Evolutionary conservation across 2,797 vertebrate species (phyloP).

Genomic region (Phalanger gymnotis): DNA sequence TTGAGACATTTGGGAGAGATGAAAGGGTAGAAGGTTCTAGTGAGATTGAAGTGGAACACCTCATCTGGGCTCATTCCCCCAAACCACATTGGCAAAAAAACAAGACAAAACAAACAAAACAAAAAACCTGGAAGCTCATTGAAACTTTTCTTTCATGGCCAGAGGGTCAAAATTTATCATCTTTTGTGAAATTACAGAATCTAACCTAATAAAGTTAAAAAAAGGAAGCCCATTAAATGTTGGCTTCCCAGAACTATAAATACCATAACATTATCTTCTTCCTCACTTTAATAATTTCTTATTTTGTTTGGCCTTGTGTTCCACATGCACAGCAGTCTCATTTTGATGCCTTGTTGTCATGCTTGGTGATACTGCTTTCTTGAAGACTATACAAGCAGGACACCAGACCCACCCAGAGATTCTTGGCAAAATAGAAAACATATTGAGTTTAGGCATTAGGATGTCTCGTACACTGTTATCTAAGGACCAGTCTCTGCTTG

Average conservation of each 20-base stretch:
- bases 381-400: background rate
- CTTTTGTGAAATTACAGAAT: background rate
- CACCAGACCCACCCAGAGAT: background rate
- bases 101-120: too few relatives aligned
- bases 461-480: background rate
- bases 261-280: background rate
- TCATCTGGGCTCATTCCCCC: background rate
- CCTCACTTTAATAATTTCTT: background rate
- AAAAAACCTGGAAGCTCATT: background rate
- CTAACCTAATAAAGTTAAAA: background rate
- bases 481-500: background rate
- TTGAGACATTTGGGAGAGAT: background rate
- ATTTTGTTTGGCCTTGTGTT: background rate
- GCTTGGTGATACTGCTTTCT: background rate
- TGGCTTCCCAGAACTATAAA: background rate
- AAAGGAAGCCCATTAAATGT: background rate
- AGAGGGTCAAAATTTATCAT: background rate
- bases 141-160: background rate
- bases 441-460: background rate
- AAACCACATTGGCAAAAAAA: background rate
- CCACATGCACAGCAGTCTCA: background rate
- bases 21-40: background rate
- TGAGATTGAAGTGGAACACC: background rate
- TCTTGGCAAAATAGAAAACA: background rate
- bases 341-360: background rate